Base-by-base conservation (phyloP, 1,140 invertebrate species). In the Eriosoma lanigerum region DNA sequence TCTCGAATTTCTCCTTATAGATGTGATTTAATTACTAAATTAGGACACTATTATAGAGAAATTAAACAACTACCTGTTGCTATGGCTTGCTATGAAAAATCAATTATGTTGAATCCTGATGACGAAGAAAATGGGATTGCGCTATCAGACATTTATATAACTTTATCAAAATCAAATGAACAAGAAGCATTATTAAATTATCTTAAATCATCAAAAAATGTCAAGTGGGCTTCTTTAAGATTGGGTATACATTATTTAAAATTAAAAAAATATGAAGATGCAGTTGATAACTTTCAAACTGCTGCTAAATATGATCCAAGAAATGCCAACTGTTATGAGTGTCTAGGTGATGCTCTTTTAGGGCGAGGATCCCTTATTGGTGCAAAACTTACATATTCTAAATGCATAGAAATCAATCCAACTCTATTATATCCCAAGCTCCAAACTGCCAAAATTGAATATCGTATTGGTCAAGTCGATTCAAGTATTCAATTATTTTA, bases 21-120 rank as follows among this genome's bases (percentile, higher is more conserved):
- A 32, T 76, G 73, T 58, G 73, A 76, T 24, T 38, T 76, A 15
- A 76, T 76, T 24, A 76, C 54, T 8, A 76, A 60, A 44, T 38
- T 76, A 58, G 73, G 73, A 46, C 52, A 76, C 24, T 76, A 44
- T 76, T 76, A 76, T 21, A 76, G 32, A 58, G 29, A 76, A 76
- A 76, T 58, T 6, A 56, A 76, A 26, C 50, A 58, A 8, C 60
- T 76, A 38, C 3, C 73, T 26, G 26, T 58, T 38, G 73, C 73
- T 4, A 58, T 76, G 32, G 38, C 54, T 44, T 76, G 73, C 3
- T 76, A 76, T 58, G 73, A 76, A 58, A 76, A 58, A 60, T 76
- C 73, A 13, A 21, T 76, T 24, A 21, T 76, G 21, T 58, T 76
- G 1, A 76, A 76, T 60, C 54, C 73, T 15, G 73, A 76, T 24